Percentiles rank a stretch among this genome's conserved stretches.
Evolutionary conservation across 2,888 invertebrate genomes (phyloP).

Genomic region (Diarsia brunnea): DNA sequence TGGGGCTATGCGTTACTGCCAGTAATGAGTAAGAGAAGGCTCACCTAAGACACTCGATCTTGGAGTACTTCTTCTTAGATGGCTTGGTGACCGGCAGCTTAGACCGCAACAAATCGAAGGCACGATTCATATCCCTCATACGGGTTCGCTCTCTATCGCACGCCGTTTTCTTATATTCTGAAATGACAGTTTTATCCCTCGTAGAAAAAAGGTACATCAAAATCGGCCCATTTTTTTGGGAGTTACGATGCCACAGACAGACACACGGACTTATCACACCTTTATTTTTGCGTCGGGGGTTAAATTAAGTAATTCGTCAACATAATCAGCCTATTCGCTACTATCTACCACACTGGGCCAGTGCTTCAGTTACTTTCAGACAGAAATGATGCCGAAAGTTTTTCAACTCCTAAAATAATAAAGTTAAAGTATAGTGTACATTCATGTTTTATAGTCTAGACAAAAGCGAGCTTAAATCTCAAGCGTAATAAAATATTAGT

Average conservation of each 20-base stretch:
- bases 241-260: not conserved
- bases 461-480: not conserved
- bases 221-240: not conserved
- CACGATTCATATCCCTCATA: conserved; percentile 96
- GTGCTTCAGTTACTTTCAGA: not conserved
- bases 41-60: conserved; percentile 95
- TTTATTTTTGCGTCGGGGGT: not conserved
- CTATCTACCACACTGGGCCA: not conserved
- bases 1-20: no score
- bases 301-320: not conserved
- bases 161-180: conserved; percentile 96
- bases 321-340: not conserved
- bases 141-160: conserved; percentile 95
- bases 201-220: not conserved
- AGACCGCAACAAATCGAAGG: conserved; percentile 94
- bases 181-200: not conserved
- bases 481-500: not conserved
- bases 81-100: conserved; percentile 95
- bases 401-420: no score
- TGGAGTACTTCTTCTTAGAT: conserved; percentile 96
- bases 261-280: not conserved
- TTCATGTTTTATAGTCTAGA: no score
- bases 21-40: not conserved
- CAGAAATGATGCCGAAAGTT: not conserved
- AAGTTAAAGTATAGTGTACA: no score